Percentiles rank a stretch among this genome's conserved stretches.
These are phyloP conservation scores for Rhynchomys soricoides DNA, from an alignment of 2,113 vertebrate species.

Conservation along the genomic window DNA sequence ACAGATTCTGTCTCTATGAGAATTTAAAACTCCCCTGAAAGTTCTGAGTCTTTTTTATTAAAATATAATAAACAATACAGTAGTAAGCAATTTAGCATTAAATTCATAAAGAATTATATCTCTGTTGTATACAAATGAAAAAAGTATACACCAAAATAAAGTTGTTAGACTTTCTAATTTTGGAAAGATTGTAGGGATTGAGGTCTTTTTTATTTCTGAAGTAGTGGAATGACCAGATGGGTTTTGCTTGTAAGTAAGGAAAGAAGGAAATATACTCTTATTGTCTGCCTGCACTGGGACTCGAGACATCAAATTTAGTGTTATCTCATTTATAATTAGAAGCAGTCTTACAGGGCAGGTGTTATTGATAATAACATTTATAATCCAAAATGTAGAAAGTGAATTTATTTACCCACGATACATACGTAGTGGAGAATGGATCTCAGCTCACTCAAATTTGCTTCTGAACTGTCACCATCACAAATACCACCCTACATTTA, in stretches of 20 bases:
- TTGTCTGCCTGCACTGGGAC: neutral
- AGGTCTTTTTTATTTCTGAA: slow-evolving; percentile 16
- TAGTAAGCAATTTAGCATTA: slow-evolving; percentile 5
- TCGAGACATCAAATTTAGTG: neutral
- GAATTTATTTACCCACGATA: neutral
- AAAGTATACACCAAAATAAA: slow-evolving; percentile 8
- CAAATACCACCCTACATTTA: neutral
- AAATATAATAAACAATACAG: neutral
- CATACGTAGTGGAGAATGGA: neutral
- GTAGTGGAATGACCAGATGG: slow-evolving; percentile 5
- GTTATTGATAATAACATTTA: neutral
- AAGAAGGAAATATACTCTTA: neutral
- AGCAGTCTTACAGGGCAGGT: neutral
- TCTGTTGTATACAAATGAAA: slow-evolving; percentile 22
- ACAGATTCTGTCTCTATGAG: neutral
- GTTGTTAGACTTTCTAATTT: slow-evolving; percentile 43
- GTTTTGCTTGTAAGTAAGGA: slow-evolving; percentile 53
- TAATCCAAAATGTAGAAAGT: slow-evolving; percentile 3
- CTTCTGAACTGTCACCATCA: neutral
- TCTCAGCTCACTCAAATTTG: neutral
- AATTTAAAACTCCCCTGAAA: neutral
- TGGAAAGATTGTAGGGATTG: slow-evolving; percentile 4
- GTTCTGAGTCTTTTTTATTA: neutral
- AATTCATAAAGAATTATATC: slow-evolving; percentile 17
- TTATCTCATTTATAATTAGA: slow-evolving; percentile 1